These are phyloP conservation scores for Exephanes ischioxanthus DNA, from an alignment of 2,888 invertebrate species.

Conservation along the genomic window DNA sequence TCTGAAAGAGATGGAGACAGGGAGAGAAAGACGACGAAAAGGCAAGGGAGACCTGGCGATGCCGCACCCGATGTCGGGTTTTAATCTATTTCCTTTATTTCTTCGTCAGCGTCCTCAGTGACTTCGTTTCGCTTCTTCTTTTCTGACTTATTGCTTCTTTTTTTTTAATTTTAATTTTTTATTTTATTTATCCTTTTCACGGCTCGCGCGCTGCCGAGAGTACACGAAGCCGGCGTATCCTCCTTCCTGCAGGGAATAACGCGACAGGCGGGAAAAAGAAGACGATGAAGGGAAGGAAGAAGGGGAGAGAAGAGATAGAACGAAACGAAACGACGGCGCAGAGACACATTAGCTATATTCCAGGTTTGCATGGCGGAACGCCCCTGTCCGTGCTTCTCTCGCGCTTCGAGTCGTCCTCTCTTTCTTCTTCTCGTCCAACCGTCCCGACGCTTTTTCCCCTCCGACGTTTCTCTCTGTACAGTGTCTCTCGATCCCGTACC, in stretches of 20 bases:
- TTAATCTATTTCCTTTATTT: conserved; percentile 77
- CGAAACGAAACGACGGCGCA: conserved; percentile 74
- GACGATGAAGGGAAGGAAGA: conserved; percentile 51
- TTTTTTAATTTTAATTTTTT: conserved; percentile 8
- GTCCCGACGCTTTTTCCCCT: conserved; percentile 23
- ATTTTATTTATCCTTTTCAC: conserved; percentile 38
- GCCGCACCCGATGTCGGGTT: conserved; percentile 70
- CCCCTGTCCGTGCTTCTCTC: conserved; percentile 79
- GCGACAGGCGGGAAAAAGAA: conserved; percentile 42
- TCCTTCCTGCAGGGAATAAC: conserved; percentile 19
- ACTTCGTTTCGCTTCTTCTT: conserved; percentile 42
- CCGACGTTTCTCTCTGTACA: conserved; percentile 31
- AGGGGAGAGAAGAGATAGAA: conserved; percentile 41
- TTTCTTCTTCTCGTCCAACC: conserved; percentile 62
- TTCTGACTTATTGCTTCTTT: conserved; percentile 28
- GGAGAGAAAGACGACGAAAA: conserved; percentile 22
- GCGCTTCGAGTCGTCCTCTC: conserved; percentile 70
- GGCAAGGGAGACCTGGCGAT: conserved; percentile 34
- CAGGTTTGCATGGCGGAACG: conserved; percentile 84
- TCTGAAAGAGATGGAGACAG: conserved; percentile 17
- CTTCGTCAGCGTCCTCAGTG: conserved; percentile 66
- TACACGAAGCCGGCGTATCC: conserved; percentile 24
- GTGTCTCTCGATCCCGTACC: conserved; percentile 13
- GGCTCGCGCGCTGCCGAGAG: conserved; percentile 27
- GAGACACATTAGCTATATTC: conserved; percentile 82